phyloP scores from a whole-genome alignment of 2,797 vertebrate genomes.

The Trichosurus vulpecula region DNA sequence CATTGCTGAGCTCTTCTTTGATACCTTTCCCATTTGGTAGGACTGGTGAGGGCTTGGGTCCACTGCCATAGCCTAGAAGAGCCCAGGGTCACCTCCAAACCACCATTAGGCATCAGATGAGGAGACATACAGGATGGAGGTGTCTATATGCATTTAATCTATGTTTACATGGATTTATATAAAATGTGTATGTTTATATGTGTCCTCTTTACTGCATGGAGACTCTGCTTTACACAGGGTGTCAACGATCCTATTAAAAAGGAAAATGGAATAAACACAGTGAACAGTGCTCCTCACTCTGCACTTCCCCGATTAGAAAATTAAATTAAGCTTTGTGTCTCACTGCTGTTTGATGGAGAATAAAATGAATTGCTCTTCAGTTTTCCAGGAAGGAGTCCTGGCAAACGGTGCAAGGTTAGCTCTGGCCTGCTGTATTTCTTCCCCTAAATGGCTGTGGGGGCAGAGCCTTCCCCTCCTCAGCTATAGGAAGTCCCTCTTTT shows the following conservation, averaged over 20 bases:
- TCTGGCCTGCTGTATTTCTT: constrained; percentile 69
- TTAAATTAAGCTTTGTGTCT: constrained; percentile 80
- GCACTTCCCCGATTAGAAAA: constrained; percentile 79
- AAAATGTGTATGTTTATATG: background rate
- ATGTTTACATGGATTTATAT: background rate
- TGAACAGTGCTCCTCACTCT: constrained; percentile 77
- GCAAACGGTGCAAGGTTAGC: constrained; percentile 61
- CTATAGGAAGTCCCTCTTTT: constrained; percentile 78
- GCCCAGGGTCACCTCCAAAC: background rate
- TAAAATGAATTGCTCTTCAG: constrained; percentile 70
- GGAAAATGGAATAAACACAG: constrained; percentile 77
- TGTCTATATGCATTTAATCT: background rate
- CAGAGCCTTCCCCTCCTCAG: constrained; percentile 71
- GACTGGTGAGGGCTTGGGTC: background rate
- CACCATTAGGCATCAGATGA: background rate
- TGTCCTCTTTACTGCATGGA: constrained; percentile 70
- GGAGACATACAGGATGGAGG: background rate
- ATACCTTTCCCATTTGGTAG: background rate
- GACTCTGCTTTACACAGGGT: constrained; percentile 76
- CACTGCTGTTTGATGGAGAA: constrained; percentile 70
- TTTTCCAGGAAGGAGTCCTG: constrained; percentile 58
- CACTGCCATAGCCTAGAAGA: background rate
- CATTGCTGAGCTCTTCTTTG: background rate
- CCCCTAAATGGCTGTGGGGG: constrained; percentile 58
- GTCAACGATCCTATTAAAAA: constrained; percentile 81